phyloP scores from a whole-genome alignment of 2,888 invertebrate genomes.

The Chrysomela aeneicollis region DNA sequence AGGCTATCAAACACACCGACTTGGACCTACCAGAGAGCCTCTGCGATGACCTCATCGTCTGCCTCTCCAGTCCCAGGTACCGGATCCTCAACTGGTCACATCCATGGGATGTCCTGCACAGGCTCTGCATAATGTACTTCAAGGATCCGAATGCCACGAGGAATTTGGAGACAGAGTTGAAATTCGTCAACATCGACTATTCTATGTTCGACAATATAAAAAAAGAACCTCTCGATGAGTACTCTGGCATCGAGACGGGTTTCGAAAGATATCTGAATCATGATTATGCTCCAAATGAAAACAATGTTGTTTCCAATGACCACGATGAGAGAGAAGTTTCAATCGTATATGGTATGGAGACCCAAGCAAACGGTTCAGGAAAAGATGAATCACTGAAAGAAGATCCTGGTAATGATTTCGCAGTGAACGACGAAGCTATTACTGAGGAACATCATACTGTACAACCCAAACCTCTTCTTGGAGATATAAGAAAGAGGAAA shows the following conservation, averaged over 20 bases:
- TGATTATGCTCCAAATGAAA: slow-evolving; percentile 46
- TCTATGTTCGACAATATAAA: slow-evolving; percentile 65
- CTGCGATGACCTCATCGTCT: slow-evolving; percentile 75
- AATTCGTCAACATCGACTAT: slow-evolving; percentile 76
- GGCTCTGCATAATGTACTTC: slow-evolving; percentile 65
- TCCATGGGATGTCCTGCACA: slow-evolving; percentile 66
- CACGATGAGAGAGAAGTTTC: not conserved
- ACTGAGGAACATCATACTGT: too few relatives aligned
- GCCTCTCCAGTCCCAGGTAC: slow-evolving; percentile 74
- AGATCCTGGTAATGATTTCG: too few relatives aligned
- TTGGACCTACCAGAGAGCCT: slow-evolving; percentile 70
- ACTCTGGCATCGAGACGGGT: slow-evolving; percentile 53
- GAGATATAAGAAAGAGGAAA: not conserved
- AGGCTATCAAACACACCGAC: slow-evolving; percentile 58
- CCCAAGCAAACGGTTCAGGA: too few relatives aligned
- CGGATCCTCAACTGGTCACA: slow-evolving; percentile 76
- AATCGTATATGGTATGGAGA: not conserved
- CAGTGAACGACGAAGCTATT: too few relatives aligned
- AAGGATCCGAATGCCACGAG: slow-evolving; percentile 68
- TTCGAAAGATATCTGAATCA: slow-evolving; percentile 51
- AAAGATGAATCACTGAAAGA: too few relatives aligned
- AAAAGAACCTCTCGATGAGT: slow-evolving; percentile 64
- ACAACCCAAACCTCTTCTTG: not conserved
- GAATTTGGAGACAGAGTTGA: slow-evolving; percentile 74
- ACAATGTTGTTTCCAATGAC: not conserved